These are phyloP conservation scores for Psilopsiagon aurifrons DNA, from an alignment of 2,113 vertebrate genomes.

Conservation along the genomic window DNA sequence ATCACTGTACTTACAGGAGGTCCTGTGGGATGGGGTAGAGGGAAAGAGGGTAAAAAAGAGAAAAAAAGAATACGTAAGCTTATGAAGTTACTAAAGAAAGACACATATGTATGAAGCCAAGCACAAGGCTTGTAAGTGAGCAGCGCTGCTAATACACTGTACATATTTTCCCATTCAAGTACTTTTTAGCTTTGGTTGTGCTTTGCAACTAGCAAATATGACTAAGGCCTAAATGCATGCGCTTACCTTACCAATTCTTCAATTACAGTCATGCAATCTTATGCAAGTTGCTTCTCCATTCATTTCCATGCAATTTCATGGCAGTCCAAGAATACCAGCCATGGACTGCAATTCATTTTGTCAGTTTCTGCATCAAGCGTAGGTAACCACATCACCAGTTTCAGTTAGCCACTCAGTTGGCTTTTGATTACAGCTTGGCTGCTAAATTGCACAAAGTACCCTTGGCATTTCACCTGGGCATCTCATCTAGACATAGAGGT, in stretches of 20 bases:
- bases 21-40: constrained; percentile 74
- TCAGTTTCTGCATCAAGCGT: neutral
- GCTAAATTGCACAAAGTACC: neutral
- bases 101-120: constrained; percentile 12
- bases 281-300: neutral
- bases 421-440: constrained; percentile 18
- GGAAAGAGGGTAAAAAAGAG: neutral
- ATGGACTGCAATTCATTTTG: neutral
- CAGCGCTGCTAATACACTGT: neutral
- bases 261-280: neutral
- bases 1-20: constrained; percentile 93
- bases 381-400: neutral
- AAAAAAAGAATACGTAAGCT: constrained; percentile 59
- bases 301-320: constrained; percentile 26
- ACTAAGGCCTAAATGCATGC: neutral
- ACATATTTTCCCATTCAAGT: neutral
- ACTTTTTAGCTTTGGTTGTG: neutral
- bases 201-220: neutral
- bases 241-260: neutral
- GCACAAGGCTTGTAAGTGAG: neutral
- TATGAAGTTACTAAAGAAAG: neutral
- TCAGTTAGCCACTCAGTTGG: neutral
- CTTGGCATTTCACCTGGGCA: constrained; percentile 58
- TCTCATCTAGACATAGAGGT: neutral
- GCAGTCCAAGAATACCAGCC: constrained; percentile 1